These are phyloP conservation scores for Pyralis farinalis DNA, from an alignment of 2,888 invertebrate species.

Conservation along the genomic window DNA sequence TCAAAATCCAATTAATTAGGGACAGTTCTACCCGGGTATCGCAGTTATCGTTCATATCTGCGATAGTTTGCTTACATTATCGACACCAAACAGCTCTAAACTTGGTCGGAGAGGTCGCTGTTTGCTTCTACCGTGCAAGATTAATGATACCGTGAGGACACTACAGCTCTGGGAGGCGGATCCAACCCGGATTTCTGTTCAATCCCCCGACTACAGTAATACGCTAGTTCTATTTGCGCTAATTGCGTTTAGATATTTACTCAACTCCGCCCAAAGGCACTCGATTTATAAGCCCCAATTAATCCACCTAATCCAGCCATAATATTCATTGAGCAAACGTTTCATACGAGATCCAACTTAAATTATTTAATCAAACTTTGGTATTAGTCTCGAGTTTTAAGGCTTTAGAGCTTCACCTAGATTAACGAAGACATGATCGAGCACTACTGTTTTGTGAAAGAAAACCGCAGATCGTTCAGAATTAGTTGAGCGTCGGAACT, in stretches of 20 bases:
- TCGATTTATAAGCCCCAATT: slow-evolving; percentile 52
- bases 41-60: slow-evolving; percentile 39
- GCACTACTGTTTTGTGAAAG: slow-evolving; percentile 22
- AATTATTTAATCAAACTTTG: slow-evolving; percentile 9
- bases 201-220: slow-evolving; percentile 34
- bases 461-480: slow-evolving; percentile 15
- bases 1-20: slow-evolving; percentile 41
- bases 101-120: slow-evolving; percentile 47
- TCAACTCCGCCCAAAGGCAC: slow-evolving; percentile 25
- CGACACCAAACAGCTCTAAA: slow-evolving; percentile 54
- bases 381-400: slow-evolving; percentile 1
- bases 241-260: slow-evolving; percentile 56
- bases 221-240: slow-evolving; percentile 40
- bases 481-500: slow-evolving; percentile 36
- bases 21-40: slow-evolving; percentile 15
- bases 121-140: slow-evolving; percentile 66
- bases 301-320: slow-evolving; percentile 23
- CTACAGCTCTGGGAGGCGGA: slow-evolving; percentile 28
- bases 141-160: slow-evolving; percentile 68
- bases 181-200: slow-evolving; percentile 35
- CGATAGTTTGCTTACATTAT: slow-evolving; percentile 50
- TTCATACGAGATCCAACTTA: slow-evolving; percentile 2
- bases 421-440: slow-evolving; percentile 37
- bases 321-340: slow-evolving; percentile 14
- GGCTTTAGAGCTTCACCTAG: slow-evolving; percentile 25